These are phyloP conservation scores for Scaptomyza reducta DNA, from an alignment of 2,888 invertebrate genomes.

Conservation along the genomic window DNA sequence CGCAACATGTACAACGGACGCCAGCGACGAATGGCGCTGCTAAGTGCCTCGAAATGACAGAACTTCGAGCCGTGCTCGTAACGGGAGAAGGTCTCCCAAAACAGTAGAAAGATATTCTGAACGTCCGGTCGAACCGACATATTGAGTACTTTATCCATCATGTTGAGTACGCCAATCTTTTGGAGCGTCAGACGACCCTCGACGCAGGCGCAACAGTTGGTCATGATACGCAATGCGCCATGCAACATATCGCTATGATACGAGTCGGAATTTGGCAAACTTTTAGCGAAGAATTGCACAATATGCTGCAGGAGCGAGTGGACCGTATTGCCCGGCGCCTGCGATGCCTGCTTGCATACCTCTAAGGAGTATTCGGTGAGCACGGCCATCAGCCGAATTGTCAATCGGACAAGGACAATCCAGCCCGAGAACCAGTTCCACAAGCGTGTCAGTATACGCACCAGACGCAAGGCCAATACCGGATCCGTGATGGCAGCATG, in stretches of 20 bases:
- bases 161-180: conserved; percentile 78
- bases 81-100: conserved; percentile 82
- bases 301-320: conserved; percentile 79
- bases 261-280: background rate
- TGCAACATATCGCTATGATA: conserved; percentile 34
- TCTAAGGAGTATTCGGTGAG: conserved; percentile 81
- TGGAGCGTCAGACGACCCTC: conserved; percentile 81
- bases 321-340: conserved; percentile 55
- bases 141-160: conserved; percentile 78
- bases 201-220: conserved; percentile 81
- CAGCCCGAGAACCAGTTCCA: conserved; percentile 83
- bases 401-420: conserved; percentile 63
- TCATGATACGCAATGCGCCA: conserved; percentile 73
- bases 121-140: conserved; percentile 69
- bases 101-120: conserved; percentile 77
- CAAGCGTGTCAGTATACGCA: conserved; percentile 67
- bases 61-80: conserved; percentile 78
- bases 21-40: conserved; percentile 65
- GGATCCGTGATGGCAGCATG: conserved; percentile 69
- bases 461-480: conserved; percentile 55
- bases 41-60: conserved; percentile 75
- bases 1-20: conserved; percentile 52
- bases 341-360: conserved; percentile 80
- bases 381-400: conserved; percentile 71
- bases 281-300: conserved; percentile 55